Evolutionary conservation across 1,140 invertebrate genomes (phyloP).

Genomic region (Drosophila sechellia): DNA sequence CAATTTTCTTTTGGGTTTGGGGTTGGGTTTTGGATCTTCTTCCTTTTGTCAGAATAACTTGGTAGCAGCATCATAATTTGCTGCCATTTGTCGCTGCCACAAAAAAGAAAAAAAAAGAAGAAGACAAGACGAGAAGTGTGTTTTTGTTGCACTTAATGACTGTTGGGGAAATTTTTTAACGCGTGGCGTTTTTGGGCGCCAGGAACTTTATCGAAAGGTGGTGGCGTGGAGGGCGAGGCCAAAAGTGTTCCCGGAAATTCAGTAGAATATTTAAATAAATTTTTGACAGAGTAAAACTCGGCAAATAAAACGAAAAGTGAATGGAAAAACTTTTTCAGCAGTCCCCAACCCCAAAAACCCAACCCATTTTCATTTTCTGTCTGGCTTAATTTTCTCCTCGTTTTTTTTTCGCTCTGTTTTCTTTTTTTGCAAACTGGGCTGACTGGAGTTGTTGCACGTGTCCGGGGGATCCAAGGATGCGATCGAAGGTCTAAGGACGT

Average conservation of each 20-base stretch:
- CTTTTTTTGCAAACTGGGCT: constrained; percentile 2
- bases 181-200: constrained; percentile 52
- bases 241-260: constrained; percentile 44
- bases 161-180: constrained; percentile 68
- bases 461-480: constrained; percentile 24
- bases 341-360: too few species aligned
- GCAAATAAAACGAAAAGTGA: constrained; percentile 50
- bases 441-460: constrained; percentile 16
- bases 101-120: neutral
- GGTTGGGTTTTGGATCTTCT: neutral
- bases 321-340: constrained; percentile 56
- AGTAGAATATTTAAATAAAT: constrained; percentile 68
- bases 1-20: neutral
- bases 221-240: neutral
- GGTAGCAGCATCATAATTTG: constrained; percentile 58
- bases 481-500: constrained; percentile 47
- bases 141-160: constrained; percentile 70
- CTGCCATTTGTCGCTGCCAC: constrained; percentile 65
- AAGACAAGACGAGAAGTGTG: constrained; percentile 6
- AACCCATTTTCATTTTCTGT: neutral
- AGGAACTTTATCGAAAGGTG: constrained; percentile 3
- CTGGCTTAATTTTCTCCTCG: constrained; percentile 14
- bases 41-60: neutral
- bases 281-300: constrained; percentile 65
- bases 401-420: constrained; percentile 24